Evolutionary conservation across 2,113 vertebrate species (phyloP).

Genomic region (Apodemus speciosus): DNA sequence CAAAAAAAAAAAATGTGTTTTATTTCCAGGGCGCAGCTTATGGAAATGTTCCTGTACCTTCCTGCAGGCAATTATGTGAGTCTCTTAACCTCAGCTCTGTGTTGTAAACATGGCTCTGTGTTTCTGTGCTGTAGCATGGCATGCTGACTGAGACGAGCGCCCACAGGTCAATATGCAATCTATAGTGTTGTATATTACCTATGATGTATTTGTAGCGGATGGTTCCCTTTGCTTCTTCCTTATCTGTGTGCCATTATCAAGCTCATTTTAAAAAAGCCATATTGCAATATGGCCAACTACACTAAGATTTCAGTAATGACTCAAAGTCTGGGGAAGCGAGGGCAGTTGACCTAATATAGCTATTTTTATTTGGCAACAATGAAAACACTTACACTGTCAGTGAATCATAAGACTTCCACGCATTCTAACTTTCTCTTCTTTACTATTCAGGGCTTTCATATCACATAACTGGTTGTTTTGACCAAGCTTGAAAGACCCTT

Average conservation of each 20-base stretch:
- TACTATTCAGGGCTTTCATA: not conserved
- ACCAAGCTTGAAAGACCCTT: constrained; percentile 20
- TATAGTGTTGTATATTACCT: constrained; percentile 85
- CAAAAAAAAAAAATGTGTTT: constrained; percentile 88
- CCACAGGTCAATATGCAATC: constrained; percentile 86
- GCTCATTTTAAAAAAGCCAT: constrained; percentile 68
- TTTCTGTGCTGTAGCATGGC: constrained; percentile 90
- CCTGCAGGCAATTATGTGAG: constrained; percentile 91
- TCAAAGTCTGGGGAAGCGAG: constrained; percentile 84
- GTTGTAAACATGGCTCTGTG: constrained; percentile 87
- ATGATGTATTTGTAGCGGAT: constrained; percentile 77
- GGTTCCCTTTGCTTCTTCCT: constrained; percentile 80
- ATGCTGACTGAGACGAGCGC: constrained; percentile 84
- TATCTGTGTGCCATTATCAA: constrained; percentile 75
- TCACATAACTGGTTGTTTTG: constrained; percentile 18
- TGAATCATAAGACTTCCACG: not conserved
- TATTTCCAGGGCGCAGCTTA: constrained; percentile 90
- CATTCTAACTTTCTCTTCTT: constrained; percentile 12
- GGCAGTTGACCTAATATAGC: constrained; percentile 23
- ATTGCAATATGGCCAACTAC: constrained; percentile 54
- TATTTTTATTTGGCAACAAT: constrained; percentile 40
- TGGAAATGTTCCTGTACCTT: constrained; percentile 89
- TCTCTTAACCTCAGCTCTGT: constrained; percentile 87
- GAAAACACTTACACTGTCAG: not conserved
- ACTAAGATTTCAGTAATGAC: constrained; percentile 64